Evolutionary conservation across 2,888 invertebrate species (phyloP).

Genomic region (Mactromeris polynyma): DNA sequence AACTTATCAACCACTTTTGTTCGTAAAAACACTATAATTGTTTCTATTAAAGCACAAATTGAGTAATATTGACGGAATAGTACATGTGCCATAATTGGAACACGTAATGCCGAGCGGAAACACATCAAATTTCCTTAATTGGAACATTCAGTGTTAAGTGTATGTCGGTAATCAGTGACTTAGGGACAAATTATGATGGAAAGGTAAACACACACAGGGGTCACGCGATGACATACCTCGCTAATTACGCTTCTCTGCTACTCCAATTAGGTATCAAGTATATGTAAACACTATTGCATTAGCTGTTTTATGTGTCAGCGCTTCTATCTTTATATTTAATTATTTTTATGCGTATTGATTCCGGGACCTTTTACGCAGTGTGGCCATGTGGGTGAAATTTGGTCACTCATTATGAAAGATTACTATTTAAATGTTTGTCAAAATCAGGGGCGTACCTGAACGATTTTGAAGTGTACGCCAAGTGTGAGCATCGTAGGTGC

Average conservation of each 20-base stretch:
- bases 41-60: too few species aligned
- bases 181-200: background rate
- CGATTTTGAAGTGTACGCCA: too few species aligned
- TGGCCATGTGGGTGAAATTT: too few species aligned
- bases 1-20: too few species aligned
- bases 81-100: too few species aligned
- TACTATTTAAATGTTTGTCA: too few species aligned
- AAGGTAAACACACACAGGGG: background rate
- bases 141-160: background rate
- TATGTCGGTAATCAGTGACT: background rate
- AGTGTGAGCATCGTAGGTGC: too few species aligned
- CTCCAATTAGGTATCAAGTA: conserved; percentile 4
- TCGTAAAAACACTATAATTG: too few species aligned
- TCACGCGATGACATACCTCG: background rate
- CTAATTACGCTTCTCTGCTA: background rate
- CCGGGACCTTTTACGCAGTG: background rate
- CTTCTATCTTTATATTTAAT: background rate
- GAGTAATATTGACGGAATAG: too few species aligned
- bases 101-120: background rate
- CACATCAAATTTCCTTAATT: background rate
- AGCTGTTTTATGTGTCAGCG: background rate
- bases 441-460: too few species aligned
- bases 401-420: too few species aligned
- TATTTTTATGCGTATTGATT: background rate
- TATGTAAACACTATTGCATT: background rate